Evolutionary conservation across 2,113 vertebrate species (phyloP), one percentile per base, ranked within the genome.

Genomic region (Illadopsis cleaveri): DNA sequence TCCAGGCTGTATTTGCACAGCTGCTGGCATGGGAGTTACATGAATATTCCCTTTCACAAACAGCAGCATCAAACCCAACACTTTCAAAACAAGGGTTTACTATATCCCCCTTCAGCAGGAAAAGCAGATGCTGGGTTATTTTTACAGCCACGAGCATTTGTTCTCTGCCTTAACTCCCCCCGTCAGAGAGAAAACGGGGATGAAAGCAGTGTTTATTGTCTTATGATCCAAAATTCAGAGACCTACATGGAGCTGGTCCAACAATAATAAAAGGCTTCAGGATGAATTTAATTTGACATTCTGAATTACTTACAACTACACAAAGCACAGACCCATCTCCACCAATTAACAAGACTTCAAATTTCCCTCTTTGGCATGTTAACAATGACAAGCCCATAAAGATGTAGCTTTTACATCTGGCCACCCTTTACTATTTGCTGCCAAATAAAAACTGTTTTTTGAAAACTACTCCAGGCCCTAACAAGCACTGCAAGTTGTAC

Each of bases 71-170:
- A 54, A 77, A 80, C 77, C 4, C 6, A 79, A 45, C 11, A 5
- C 56, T 86, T 82, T 57, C 83, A 91, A 91, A 96, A 60, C 31
- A 76, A 76, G n/a, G 10, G 38, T 58, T 94, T 83, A 78, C 76
- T 78, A 66, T 80, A 86, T 78, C 12, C 38, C 40, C 47, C 33
- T 68, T 56, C 5, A 75, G 40, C 69, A 89, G 30, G 23, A 75
- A 57, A 86, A 92, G 54, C 82, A 80, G 75, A 96, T 73, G 88
- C 75, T 54, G 42, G 28, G 75, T 82, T 93, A 91, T 97, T 96
- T 94, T 87, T 82, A 91, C 91, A 80, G 58, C 61, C 80, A 94
- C 20, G 16, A 84, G 42, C 48, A 89, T 62, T 92, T 85, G 25
- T 65, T 65, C 62, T 77, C 53, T 90, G 71, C 71, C 38, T 86